Evolutionary conservation across 2,113 vertebrate species (phyloP).

Genomic region (Stercorarius parasiticus): DNA sequence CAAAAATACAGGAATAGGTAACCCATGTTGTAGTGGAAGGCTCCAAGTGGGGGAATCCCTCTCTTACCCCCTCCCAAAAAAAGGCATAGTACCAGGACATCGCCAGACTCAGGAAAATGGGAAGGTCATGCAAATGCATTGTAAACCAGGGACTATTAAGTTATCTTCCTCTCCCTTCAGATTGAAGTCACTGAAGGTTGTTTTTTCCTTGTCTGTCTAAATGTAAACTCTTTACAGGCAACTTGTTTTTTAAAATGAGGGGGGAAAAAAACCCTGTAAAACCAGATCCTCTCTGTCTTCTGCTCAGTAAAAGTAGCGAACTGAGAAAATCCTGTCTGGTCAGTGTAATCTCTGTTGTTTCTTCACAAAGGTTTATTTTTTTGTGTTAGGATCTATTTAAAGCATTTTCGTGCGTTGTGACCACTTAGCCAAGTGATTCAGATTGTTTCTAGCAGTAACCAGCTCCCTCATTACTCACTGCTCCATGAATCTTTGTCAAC

Average conservation of each 20-base stretch:
- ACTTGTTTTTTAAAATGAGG: background rate
- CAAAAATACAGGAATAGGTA: background rate
- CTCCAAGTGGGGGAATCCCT: background rate
- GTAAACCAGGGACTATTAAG: background rate
- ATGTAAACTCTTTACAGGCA: background rate
- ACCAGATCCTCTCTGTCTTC: background rate
- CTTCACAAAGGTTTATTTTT: background rate
- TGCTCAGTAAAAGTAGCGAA: background rate
- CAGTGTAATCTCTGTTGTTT: background rate
- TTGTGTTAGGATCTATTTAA: background rate
- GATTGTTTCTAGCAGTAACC: background rate
- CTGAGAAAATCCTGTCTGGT: background rate
- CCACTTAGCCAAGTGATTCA: background rate
- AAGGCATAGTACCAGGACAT: background rate
- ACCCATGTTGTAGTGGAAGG: background rate
- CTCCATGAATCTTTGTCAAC: background rate
- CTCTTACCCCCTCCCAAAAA: accelerated
- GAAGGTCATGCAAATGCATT: background rate
- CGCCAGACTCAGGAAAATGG: background rate
- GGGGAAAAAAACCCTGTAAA: accelerated
- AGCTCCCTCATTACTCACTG: background rate
- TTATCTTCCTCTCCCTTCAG: background rate
- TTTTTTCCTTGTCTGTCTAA: background rate
- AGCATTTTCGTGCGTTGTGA: background rate
- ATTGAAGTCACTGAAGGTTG: background rate